phyloP scores from a whole-genome alignment of 2,888 invertebrate genomes.

The Dolichomitus sp. region DNA sequence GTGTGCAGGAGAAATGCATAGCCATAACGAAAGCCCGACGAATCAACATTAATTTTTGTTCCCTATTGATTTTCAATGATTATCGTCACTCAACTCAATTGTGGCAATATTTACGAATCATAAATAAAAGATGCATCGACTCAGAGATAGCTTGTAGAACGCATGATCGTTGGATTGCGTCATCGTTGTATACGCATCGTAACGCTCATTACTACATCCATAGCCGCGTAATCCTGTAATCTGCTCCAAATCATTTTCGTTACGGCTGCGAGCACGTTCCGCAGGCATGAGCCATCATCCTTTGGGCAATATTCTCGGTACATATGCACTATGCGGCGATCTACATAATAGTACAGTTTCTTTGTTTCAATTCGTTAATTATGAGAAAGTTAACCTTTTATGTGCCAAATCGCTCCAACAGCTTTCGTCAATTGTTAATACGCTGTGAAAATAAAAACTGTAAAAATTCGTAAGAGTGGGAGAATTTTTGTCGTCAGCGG shows the following conservation, averaged over 20 bases:
- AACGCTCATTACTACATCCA: slow-evolving; percentile 36
- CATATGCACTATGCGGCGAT: not conserved
- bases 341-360: not conserved
- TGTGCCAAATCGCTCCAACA: not conserved
- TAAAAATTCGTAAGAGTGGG: not conserved
- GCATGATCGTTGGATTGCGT: slow-evolving; percentile 49
- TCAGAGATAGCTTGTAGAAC: not conserved
- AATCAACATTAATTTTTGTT: not conserved
- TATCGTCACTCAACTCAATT: not conserved
- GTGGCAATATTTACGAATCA: not conserved
- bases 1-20: not conserved
- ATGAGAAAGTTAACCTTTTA: slow-evolving; percentile 19
- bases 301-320: slow-evolving; percentile 26
- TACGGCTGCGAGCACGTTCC: slow-evolving; percentile 46
- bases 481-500: not conserved
- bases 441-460: not conserved
- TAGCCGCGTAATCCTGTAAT: slow-evolving; percentile 29
- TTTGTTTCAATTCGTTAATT: slow-evolving; percentile 11
- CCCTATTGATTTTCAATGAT: not conserved
- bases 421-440: not conserved
- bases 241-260: slow-evolving; percentile 50
- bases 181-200: slow-evolving; percentile 28
- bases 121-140: slow-evolving; percentile 12
- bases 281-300: slow-evolving; percentile 30
- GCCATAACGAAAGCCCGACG: not conserved